phyloP scores from a whole-genome alignment of 2,113 vertebrate genomes.

The Zosterops japonicus region DNA sequence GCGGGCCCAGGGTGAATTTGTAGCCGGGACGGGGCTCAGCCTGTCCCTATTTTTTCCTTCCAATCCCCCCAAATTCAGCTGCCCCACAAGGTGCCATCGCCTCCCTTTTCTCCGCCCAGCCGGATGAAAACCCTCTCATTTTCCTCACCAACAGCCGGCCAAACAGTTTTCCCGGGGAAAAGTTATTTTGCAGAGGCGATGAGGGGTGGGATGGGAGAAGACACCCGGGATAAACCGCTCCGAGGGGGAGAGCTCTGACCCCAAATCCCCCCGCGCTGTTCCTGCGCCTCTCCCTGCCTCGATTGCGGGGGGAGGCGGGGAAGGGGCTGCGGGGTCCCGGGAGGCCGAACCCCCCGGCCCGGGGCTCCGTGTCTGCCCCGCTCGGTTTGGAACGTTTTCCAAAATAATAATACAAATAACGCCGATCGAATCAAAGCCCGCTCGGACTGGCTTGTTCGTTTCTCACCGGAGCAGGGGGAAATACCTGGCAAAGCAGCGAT shows the following conservation, averaged over 20 bases:
- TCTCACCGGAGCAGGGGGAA: background rate
- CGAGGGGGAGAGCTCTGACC: background rate
- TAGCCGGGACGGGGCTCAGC: background rate
- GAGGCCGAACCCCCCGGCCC: background rate
- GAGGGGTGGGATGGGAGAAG: background rate
- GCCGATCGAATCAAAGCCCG: background rate
- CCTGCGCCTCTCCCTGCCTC: background rate
- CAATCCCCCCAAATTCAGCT: background rate
- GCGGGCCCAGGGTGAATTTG: background rate
- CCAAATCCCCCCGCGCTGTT: rapidly evolving
- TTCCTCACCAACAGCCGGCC: background rate
- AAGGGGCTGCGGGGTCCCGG: background rate
- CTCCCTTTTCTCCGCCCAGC: background rate
- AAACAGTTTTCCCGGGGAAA: background rate
- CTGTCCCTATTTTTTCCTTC: background rate
- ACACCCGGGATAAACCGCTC: background rate
- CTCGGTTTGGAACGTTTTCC: background rate
- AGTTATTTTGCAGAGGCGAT: background rate
- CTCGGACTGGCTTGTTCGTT: background rate
- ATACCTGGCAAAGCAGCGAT: background rate
- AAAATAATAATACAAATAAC: background rate
- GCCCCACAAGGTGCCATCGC: background rate
- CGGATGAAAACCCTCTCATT: background rate
- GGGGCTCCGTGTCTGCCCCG: background rate
- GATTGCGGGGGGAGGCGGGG: background rate